phyloP scores from a whole-genome alignment of 2,797 vertebrate genomes.

The Podargus strigoides region DNA sequence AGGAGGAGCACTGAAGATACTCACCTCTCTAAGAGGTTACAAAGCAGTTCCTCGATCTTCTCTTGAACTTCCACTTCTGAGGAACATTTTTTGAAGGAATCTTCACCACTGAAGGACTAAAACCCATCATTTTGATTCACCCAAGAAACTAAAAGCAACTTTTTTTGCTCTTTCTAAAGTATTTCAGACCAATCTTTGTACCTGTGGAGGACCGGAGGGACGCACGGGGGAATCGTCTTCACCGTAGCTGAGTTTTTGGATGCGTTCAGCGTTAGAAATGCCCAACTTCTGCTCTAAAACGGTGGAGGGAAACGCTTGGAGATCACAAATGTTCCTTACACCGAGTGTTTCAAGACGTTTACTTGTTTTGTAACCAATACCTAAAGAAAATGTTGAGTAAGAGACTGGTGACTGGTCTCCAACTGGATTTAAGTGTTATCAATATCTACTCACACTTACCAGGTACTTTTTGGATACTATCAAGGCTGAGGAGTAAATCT shows the following conservation, averaged over 20 bases:
- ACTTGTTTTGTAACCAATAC: constrained; percentile 84
- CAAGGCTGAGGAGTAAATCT: constrained; percentile 77
- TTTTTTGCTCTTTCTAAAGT: neutral
- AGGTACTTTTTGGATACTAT: constrained; percentile 79
- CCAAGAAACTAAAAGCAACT: neutral
- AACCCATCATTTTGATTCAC: neutral
- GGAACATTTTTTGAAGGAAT: constrained; percentile 89
- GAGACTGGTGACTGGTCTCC: too few species aligned
- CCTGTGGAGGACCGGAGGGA: constrained; percentile 86
- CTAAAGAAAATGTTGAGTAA: constrained; percentile 55
- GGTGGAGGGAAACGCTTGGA: constrained; percentile 77
- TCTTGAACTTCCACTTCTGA: constrained; percentile 77
- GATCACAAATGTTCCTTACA: constrained; percentile 74
- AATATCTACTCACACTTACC: too few species aligned
- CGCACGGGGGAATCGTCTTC: constrained; percentile 82
- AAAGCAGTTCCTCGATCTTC: constrained; percentile 83
- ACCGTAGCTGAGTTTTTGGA: constrained; percentile 83
- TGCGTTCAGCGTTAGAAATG: constrained; percentile 69
- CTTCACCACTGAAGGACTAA: constrained; percentile 93
- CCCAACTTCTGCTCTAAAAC: constrained; percentile 82
- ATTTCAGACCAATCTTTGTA: constrained; percentile 16
- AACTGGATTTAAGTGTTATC: too few species aligned
- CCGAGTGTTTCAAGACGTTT: constrained; percentile 81
- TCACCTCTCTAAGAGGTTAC: constrained; percentile 81
- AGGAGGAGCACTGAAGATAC: neutral